A percentile compares a stretch with the other conserved stretches of the same genome.
Evolutionary conservation across 2,797 vertebrate species (phyloP).

Genomic region (Aldrovandia affinis): DNA sequence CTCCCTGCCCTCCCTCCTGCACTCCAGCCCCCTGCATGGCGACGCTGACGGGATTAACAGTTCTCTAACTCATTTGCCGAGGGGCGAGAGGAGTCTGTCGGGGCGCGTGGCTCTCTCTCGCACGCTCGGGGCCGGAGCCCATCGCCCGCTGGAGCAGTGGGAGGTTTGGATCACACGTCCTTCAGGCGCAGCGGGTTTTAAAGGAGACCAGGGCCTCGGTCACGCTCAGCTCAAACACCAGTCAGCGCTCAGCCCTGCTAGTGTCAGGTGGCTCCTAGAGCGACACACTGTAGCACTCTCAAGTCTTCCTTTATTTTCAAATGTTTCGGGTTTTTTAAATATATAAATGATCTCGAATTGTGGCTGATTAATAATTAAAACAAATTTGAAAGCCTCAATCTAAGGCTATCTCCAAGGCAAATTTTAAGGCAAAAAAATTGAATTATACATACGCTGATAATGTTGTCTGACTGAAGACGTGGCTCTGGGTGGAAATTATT

Average conservation of each 20-base stretch:
- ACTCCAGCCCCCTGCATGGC: slow-evolving; percentile 15
- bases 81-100: background rate
- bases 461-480: too few species aligned
- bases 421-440: too few species aligned
- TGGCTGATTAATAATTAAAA: background rate
- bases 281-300: background rate
- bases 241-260: background rate
- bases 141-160: background rate
- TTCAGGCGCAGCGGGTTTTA: background rate
- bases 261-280: background rate
- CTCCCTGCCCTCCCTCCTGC: background rate
- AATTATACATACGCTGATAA: too few species aligned
- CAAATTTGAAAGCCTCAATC: background rate
- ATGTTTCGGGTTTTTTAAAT: background rate
- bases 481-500: too few species aligned
- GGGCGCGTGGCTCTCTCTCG: background rate
- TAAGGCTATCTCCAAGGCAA: background rate
- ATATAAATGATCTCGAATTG: background rate
- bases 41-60: background rate
- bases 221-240: background rate
- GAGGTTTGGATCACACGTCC: background rate
- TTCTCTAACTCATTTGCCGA: background rate
- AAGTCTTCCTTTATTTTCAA: background rate
- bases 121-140: background rate
- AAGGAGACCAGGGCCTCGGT: background rate